Base-by-base conservation (phyloP, 2,797 vertebrate species). In the Megaceryle alcyon region DNA sequence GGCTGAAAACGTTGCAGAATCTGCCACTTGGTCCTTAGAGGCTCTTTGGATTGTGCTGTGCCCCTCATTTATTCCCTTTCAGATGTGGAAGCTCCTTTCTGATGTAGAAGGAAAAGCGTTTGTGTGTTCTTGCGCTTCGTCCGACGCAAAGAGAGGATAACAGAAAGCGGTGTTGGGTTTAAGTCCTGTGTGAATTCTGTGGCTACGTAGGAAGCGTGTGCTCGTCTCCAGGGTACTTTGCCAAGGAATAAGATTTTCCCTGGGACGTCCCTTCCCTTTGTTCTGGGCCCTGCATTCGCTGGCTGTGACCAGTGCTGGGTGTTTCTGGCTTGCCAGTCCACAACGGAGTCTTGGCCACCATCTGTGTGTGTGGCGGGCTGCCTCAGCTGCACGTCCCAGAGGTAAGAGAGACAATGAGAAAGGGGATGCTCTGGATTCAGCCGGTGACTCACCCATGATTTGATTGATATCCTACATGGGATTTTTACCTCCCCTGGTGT, bases 241-340 rank as follows among this genome's bases (percentile, higher is more conserved):
- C 21, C 48, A 37, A 59, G 25, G 57, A 33, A 5, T 13, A 17
- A 41, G 7, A 53, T 39, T 18, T 17, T 61, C 46, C 49, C 26
- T 19, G 19, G 43, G 21, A 25, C 5, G 8, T 28, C 15, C 43
- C 29, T 59, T 63, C 60, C 70, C 14, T 41, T 12, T 73, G 60
- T 66, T 59, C 37, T 35, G 0, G 0, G 41, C 35, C 41, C 20
- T 17, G 19, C 9, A 1, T 46, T 51, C 31, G 19, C 39, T 69
- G 63, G 39, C 16, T 6, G 3, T 29, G 41, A 28, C 46, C 59
- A 33, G 43, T 8, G 18, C 4, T 41, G 53, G 46, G 43, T 0
- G 2, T 37, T 71, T 49, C 26, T 14, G 37, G 11, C 26, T 51
- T 22, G 41, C n/a, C 41, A 21, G 19, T 12, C 19, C 53, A 12